Conservation (phyloP, 2,113 vertebrate genomes). For the Triplophysa rosa region DNA sequence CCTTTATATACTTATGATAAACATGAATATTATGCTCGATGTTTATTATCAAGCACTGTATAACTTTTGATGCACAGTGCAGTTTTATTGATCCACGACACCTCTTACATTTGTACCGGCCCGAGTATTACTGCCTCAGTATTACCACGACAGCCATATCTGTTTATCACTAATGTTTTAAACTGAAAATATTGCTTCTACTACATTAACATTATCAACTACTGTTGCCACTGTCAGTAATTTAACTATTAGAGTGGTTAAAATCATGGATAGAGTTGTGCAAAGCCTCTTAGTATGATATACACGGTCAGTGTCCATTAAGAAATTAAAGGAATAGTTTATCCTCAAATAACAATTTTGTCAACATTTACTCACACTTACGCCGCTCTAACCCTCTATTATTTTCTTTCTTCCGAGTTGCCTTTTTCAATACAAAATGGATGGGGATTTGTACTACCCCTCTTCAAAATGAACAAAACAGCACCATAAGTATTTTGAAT, state of each 20-base stretch:
- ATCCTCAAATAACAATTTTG: neutral
- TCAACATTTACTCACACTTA: too few relatives aligned
- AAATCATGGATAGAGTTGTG: neutral
- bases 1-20: constrained; percentile 31
- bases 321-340: neutral
- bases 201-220: constrained; percentile 12
- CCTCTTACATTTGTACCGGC: constrained; percentile 29
- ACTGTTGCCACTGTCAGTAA: neutral
- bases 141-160: constrained; percentile 25
- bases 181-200: constrained; percentile 9
- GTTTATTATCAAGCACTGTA: constrained; percentile 39
- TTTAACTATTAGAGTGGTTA: neutral
- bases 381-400: neutral
- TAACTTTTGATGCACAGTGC: constrained; percentile 28
- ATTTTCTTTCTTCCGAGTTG: neutral
- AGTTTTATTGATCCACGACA: constrained; percentile 50
- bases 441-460: neutral
- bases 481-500: too few relatives aligned
- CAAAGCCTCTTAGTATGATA: neutral
- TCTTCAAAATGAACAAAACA: too few relatives aligned
- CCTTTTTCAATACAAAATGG: neutral
- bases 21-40: constrained; percentile 33
- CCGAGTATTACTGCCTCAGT: constrained; percentile 10
- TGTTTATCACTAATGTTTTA: constrained; percentile 12
- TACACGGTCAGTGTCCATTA: neutral